Base-by-base conservation (phyloP, 2,888 invertebrate species). In the Lamellibrachia columna region DNA sequence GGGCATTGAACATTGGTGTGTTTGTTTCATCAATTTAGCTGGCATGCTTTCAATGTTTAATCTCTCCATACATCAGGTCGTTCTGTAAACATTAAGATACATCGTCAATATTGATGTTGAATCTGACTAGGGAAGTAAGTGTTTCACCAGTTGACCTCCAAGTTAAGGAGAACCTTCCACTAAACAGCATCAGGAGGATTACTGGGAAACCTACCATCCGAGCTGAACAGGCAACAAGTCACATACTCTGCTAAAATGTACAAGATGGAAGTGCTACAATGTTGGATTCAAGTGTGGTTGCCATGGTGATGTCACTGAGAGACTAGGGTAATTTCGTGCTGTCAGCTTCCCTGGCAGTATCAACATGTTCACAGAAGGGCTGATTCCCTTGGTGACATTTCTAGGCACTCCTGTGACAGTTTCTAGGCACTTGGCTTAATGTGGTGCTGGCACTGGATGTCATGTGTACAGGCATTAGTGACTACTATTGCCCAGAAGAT, bases 351-450 rank as follows among this genome's bases (percentile, higher is more conserved):
- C 6, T 75, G 75, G 75, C n/a, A 75, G 75, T 75, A 75, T 75
- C 75, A 75, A n/a, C 75, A 75, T 22, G 75, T 75, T 22, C 75
- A 75, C 22, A 75, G 22, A 75, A n/a, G n/a, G 22, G n/a, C 75
- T 75, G 75, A 75, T 75, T 75, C n/a, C 75, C 75, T 75, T 75
- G 15, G 75, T 75, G 75, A 75, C 75, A 75, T 75, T n/a, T 75
- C 75, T 75, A 75, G 75, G 75, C 75, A 75, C 75, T 75, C 11
- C 22, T 75, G 75, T 75, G 75, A 75, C 75, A 75, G 75, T 22
- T 75, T 75, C 75, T 75, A 75, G 75, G 75, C 75, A 75, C 75
- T 75, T 15, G 22, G 22, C n/a, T 75, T 75, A 75, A 75, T 75
- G 75, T 75, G 75, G 75, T 22, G 22, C 75, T 6, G 75, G 75